Evolutionary conservation across 1,140 invertebrate species (phyloP).

Genomic region (Caenorhabditis tropicalis): DNA sequence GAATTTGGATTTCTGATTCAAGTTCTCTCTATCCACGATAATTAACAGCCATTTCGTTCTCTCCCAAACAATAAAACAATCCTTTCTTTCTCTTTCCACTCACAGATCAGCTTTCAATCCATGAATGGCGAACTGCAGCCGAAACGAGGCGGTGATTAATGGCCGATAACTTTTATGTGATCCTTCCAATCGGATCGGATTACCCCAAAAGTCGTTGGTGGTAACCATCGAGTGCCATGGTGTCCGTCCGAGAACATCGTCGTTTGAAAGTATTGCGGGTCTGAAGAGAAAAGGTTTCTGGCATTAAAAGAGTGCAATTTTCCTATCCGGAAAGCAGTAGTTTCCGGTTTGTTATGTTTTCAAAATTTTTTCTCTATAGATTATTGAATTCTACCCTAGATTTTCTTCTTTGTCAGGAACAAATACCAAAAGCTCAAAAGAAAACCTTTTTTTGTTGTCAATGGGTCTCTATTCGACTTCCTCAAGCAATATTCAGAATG

Average conservation of each 20-base stretch:
- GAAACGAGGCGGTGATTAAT: constrained; percentile 36
- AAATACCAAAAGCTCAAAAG: no score
- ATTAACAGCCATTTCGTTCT: neutral
- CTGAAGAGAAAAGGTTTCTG: neutral
- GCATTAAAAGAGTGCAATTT: neutral
- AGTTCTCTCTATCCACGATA: neutral
- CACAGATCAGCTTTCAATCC: constrained; percentile 21
- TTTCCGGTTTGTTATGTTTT: no score
- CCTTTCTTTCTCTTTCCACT: neutral
- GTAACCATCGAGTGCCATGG: neutral
- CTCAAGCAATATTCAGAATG: no score
- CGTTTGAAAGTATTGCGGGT: neutral
- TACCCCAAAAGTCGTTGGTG: constrained; percentile 24
- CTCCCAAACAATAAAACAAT: no score
- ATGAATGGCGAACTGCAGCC: constrained; percentile 5
- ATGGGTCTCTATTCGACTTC: no score
- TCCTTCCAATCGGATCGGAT: constrained; percentile 24
- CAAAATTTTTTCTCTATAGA: no score
- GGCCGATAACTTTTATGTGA: constrained; percentile 38
- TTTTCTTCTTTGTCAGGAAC: no score
- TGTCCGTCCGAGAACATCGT: constrained; percentile 12
- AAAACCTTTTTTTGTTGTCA: no score
- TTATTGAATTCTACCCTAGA: no score
- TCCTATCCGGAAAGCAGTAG: no score
- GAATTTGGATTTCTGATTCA: neutral